A percentile compares a stretch with the other conserved stretches of the same genome.
Conservation (phyloP, 2,888 invertebrate genomes). For the Gryllus longicercus region DNA sequence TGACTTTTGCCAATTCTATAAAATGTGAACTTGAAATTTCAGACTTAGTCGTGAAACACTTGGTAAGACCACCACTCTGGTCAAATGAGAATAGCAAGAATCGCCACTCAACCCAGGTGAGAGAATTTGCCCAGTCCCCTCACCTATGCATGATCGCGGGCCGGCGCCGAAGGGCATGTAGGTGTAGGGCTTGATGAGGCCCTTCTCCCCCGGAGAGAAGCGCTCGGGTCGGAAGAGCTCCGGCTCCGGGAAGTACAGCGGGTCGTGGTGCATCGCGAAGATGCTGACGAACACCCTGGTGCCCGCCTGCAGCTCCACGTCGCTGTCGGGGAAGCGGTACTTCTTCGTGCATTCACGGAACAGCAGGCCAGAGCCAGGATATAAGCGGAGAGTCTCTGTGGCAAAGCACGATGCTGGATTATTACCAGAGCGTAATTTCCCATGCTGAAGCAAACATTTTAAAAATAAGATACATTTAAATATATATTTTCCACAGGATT, state of each 20-base stretch:
- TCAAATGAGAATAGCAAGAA: too few relatives aligned
- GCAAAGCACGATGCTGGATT: too few relatives aligned
- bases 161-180: slow-evolving; percentile 30
- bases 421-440: too few relatives aligned
- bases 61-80: too few relatives aligned
- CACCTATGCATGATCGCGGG: slow-evolving; percentile 29
- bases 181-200: slow-evolving; percentile 19
- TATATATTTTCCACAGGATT: too few relatives aligned
- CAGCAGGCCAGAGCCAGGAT: slow-evolving; percentile 27
- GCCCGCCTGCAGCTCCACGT: not conserved
- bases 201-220: slow-evolving; percentile 25
- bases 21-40: too few relatives aligned
- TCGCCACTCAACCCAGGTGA: too few relatives aligned
- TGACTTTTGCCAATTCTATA: too few relatives aligned
- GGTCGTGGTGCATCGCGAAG: slow-evolving; percentile 2
- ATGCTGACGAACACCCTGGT: slow-evolving; percentile 18
- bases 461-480: too few relatives aligned
- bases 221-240: slow-evolving; percentile 28
- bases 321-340: slow-evolving; percentile 39
- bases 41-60: too few relatives aligned
- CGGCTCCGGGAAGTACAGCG: slow-evolving; percentile 24
- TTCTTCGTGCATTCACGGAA: slow-evolving; percentile 42
- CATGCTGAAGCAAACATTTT: too few relatives aligned
- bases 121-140: not conserved
- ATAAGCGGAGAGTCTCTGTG: slow-evolving; percentile 12